These are phyloP conservation scores for Idaea biselata DNA, from an alignment of 2,888 invertebrate genomes.

Conservation along the genomic window DNA sequence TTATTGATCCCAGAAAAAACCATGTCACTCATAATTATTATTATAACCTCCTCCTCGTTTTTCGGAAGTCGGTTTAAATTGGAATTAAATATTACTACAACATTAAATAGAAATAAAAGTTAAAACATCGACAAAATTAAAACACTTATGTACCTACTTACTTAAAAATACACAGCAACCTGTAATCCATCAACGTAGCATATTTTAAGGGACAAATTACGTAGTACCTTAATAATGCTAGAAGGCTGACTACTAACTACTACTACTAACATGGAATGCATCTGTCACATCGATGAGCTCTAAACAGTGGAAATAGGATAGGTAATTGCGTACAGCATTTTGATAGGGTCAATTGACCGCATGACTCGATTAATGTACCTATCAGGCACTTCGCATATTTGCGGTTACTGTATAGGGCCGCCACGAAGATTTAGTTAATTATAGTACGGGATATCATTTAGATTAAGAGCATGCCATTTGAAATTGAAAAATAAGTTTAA, in stretches of 20 bases:
- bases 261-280: constrained; percentile 2
- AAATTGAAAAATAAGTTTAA: too few species aligned
- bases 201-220: background rate
- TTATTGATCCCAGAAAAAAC: too few species aligned
- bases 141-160: too few species aligned
- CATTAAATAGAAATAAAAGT: too few species aligned
- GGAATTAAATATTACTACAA: too few species aligned
- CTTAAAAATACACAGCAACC: background rate
- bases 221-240: background rate
- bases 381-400: constrained; percentile 23
- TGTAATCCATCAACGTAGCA: background rate
- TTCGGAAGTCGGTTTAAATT: too few species aligned
- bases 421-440: constrained; percentile 2
- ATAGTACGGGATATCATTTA: background rate
- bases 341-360: constrained; percentile 25
- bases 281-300: constrained; percentile 13
- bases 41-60: too few species aligned
- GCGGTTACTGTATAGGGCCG: constrained; percentile 24
- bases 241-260: background rate
- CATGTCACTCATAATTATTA: too few species aligned
- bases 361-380: constrained; percentile 13
- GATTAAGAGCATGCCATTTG: background rate
- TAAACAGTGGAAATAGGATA: constrained; percentile 17
- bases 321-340: constrained; percentile 13
- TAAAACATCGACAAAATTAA: too few species aligned